phyloP scores from a whole-genome alignment of 2,113 vertebrate genomes.

The Turnix velox region DNA sequence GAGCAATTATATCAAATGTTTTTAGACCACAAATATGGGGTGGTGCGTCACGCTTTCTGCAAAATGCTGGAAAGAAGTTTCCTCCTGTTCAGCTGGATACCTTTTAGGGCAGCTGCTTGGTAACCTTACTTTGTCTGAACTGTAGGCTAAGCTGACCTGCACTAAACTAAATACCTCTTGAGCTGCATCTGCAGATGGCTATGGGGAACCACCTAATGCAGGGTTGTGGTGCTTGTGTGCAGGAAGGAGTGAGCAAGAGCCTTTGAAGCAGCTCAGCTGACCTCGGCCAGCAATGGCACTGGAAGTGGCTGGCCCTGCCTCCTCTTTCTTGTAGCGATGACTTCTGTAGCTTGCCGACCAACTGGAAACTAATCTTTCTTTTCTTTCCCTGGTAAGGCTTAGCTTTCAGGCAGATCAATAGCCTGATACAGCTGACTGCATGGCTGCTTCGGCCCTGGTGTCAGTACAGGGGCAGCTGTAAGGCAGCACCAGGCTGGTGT shows the following conservation, averaged over 20 bases:
- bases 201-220: not conserved
- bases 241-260: not conserved
- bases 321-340: not conserved
- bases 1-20: not conserved
- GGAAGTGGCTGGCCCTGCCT: not conserved
- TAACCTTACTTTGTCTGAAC: not conserved
- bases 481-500: fast-evolving
- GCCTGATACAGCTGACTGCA: not conserved
- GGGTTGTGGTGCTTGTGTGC: not conserved
- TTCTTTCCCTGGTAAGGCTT: not conserved
- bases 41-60: fast-evolving
- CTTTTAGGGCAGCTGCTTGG: not conserved
- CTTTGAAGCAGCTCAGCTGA: not conserved
- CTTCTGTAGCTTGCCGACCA: not conserved
- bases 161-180: not conserved
- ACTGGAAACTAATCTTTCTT: not conserved
- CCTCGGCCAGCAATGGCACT: not conserved
- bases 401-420: slow-evolving; percentile 18
- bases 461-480: not conserved
- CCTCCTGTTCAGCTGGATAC: not conserved
- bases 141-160: not conserved
- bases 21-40: not conserved
- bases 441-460: not conserved
- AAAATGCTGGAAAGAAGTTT: not conserved
- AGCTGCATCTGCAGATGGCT: not conserved